A percentile compares a stretch with the other conserved stretches of the same genome.
Conservation (phyloP, 2,113 vertebrate species). For the Sprattus sprattus region DNA sequence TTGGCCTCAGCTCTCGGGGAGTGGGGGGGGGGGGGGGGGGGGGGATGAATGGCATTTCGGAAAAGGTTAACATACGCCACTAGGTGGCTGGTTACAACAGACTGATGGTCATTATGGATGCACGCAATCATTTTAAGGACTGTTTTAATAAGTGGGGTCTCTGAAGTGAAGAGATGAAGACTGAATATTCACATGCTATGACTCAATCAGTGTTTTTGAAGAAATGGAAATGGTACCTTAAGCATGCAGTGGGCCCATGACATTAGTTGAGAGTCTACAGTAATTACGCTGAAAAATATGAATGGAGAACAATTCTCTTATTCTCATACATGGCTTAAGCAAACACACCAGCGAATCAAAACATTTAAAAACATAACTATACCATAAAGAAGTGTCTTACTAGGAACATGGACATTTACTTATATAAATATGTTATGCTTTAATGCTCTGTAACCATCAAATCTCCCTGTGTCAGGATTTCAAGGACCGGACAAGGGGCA, state of each 20-base stretch:
- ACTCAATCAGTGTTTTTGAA: not conserved
- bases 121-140: not conserved
- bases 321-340: not conserved
- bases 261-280: not conserved
- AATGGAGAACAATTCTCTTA: not conserved
- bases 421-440: not conserved
- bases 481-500: too few relatives aligned
- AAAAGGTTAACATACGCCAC: conserved; percentile 7
- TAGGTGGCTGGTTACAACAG: not conserved
- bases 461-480: not conserved
- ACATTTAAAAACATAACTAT: not conserved
- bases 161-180: not conserved
- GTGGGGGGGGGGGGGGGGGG: not conserved
- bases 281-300: not conserved
- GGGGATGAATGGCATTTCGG: not conserved
- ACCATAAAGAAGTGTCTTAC: not conserved
- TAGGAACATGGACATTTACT: not conserved
- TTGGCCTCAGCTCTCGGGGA: not conserved
- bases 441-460: not conserved
- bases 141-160: not conserved
- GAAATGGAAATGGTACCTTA: not conserved
- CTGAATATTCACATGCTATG: not conserved
- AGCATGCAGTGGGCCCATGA: not conserved
- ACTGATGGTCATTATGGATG: not conserved
- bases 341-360: not conserved